A percentile compares a stretch with the other conserved stretches of the same genome.
These are phyloP conservation scores for Planiliza haematocheilus DNA, from an alignment of 2,113 vertebrate species.

Conservation along the genomic window DNA sequence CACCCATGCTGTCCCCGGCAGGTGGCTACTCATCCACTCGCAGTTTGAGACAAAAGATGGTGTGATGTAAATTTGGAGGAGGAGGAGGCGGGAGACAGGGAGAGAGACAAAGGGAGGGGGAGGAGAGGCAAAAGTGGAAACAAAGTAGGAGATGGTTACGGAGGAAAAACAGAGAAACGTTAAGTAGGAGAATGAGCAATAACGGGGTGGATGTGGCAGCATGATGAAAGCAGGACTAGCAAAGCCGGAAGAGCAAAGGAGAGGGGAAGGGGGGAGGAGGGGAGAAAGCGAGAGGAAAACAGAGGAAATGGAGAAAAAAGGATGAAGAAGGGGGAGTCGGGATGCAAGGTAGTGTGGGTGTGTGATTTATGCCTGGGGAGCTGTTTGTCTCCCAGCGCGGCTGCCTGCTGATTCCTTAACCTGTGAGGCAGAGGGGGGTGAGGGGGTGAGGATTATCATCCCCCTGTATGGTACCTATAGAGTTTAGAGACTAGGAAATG, in stretches of 20 bases:
- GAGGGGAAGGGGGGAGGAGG: neutral
- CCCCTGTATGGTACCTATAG: constrained; percentile 27
- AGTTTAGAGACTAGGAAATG: constrained; percentile 8
- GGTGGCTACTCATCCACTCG: constrained; percentile 51
- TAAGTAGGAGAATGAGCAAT: constrained; percentile 32
- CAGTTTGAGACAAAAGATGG: constrained; percentile 62
- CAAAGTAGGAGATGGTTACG: constrained; percentile 16
- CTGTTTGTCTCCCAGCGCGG: constrained; percentile 48
- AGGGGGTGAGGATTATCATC: constrained; percentile 18
- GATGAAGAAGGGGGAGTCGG: constrained; percentile 7
- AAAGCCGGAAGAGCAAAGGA: constrained; percentile 29
- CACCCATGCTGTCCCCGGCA: constrained; percentile 57
- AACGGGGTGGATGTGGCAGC: constrained; percentile 21
- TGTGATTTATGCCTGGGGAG: constrained; percentile 74
- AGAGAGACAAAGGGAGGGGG: neutral
- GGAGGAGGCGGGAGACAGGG: constrained; percentile 9
- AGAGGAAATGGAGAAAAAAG: constrained; percentile 23
- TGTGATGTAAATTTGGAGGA: constrained; percentile 45
- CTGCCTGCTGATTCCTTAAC: constrained; percentile 61
- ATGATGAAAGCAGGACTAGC: constrained; percentile 43
- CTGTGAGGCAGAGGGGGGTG: constrained; percentile 35
- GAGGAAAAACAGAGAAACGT: constrained; percentile 30
- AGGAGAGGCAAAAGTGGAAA: constrained; percentile 13
- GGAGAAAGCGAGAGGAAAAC: neutral
- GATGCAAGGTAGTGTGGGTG: constrained; percentile 48